These are phyloP conservation scores for Leptobrachium ailaonicum DNA, from an alignment of 2,113 vertebrate species.

Conservation along the genomic window DNA sequence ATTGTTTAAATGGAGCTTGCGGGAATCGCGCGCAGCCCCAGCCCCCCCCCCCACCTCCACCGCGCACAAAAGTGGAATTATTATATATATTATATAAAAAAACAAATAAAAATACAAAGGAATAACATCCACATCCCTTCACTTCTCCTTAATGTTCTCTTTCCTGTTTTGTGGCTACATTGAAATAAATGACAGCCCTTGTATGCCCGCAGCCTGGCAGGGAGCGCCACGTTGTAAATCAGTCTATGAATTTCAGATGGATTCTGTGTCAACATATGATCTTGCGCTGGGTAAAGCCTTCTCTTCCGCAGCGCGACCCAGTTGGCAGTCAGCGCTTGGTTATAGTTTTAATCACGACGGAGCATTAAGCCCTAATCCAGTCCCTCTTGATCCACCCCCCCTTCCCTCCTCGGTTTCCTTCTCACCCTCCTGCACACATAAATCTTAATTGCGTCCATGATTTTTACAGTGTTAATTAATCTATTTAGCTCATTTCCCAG, in stretches of 20 bases:
- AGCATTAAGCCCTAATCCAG: slow-evolving; percentile 58
- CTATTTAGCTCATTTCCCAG: slow-evolving; percentile 77
- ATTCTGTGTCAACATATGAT: slow-evolving; percentile 34
- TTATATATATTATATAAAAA: too few species aligned
- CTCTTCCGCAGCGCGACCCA: background rate
- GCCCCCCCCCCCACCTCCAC: too few species aligned
- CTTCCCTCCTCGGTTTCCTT: slow-evolving; percentile 46
- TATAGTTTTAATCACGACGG: slow-evolving; percentile 54
- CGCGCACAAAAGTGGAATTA: too few species aligned
- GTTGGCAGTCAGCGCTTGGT: slow-evolving; percentile 29
- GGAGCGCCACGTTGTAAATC: slow-evolving; percentile 54
- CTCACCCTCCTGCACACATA: slow-evolving; percentile 60
- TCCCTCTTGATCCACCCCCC: slow-evolving; percentile 51
- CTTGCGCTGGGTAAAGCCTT: background rate
- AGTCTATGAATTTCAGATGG: slow-evolving; percentile 48
- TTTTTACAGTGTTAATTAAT: slow-evolving; percentile 74
- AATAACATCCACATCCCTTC: slow-evolving; percentile 33
- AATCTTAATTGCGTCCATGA: slow-evolving; percentile 70
- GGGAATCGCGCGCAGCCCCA: background rate
- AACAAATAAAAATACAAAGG: background rate
- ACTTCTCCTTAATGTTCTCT: slow-evolving; percentile 40
- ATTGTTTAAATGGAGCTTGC: background rate
- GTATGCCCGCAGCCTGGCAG: rapidly evolving
- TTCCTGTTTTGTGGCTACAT: slow-evolving; percentile 51
- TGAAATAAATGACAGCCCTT: slow-evolving; percentile 52